phyloP scores from a whole-genome alignment of 2,797 vertebrate genomes.

The Oceanodroma leucorhoa region DNA sequence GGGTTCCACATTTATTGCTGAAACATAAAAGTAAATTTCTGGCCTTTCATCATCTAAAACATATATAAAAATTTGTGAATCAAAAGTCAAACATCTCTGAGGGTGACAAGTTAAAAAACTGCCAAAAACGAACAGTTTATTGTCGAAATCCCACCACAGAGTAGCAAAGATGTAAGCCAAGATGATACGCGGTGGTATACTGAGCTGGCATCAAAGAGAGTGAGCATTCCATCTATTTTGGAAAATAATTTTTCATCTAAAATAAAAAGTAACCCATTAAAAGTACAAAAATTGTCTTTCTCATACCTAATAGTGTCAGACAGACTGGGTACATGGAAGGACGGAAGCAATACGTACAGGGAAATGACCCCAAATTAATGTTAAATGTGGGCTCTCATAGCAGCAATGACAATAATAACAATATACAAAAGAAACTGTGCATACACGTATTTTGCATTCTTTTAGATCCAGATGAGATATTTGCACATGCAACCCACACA shows the following conservation, averaged over 20 bases:
- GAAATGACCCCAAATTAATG: background rate
- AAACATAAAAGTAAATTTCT: conserved; percentile 74
- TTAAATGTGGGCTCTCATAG: background rate
- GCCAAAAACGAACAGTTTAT: conserved; percentile 40
- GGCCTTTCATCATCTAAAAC: conserved; percentile 74
- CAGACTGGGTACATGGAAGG: background rate
- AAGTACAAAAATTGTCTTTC: background rate
- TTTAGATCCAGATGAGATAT: background rate
- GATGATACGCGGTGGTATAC: background rate
- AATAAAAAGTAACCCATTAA: background rate
- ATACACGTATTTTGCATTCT: background rate
- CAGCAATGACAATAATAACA: background rate
- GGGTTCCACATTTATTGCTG: conserved; percentile 53
- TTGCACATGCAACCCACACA: background rate
- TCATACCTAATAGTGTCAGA: background rate
- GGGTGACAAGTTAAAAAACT: conserved; percentile 54
- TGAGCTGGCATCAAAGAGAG: background rate
- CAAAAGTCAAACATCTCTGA: conserved; percentile 65
- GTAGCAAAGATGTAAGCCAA: background rate
- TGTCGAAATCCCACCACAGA: conserved; percentile 43
- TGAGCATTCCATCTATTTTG: background rate
- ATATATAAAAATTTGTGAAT: conserved; percentile 60
- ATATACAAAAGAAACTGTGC: background rate
- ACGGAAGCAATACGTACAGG: background rate
- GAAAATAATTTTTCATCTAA: conserved; percentile 26